Conservation (phyloP, 2,113 vertebrate genomes). For the Pterophyllum scalare region DNA sequence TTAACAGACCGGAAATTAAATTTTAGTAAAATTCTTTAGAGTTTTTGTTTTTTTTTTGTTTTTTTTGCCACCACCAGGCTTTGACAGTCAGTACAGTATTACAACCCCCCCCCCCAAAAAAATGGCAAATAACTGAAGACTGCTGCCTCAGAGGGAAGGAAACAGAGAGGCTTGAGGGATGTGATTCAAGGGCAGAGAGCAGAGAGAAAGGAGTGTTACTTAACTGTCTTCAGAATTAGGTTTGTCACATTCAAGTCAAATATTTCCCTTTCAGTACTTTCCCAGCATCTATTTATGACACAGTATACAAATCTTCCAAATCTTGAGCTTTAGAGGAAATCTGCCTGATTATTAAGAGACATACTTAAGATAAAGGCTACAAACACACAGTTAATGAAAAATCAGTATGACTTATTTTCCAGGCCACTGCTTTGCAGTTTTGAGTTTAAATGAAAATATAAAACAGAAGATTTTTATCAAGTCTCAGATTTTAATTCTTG, state of each 20-base stretch:
- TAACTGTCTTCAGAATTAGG: conserved; percentile 27
- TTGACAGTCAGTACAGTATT: not conserved
- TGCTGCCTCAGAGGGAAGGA: conserved; percentile 4
- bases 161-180: conserved; percentile 18
- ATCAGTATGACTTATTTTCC: not conserved
- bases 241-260: conserved; percentile 16
- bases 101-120: not conserved
- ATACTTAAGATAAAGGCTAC: not conserved
- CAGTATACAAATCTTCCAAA: not conserved
- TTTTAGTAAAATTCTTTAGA: not conserved
- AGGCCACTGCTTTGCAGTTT: not conserved
- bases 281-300: not conserved
- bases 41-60: not conserved
- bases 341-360: conserved; percentile 22
- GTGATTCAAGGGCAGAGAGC: conserved; percentile 27
- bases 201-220: conserved; percentile 7
- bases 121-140: conserved; percentile 4
- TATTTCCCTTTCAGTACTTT: not conserved
- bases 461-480: not conserved
- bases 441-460: not conserved
- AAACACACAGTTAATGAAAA: not conserved
- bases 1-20: conserved; percentile 10
- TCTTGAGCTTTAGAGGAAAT: conserved; percentile 13
- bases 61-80: not conserved
- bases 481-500: not conserved